These are phyloP conservation scores for Drosophila vallismaia DNA, from an alignment of 2,888 invertebrate species.

Conservation along the genomic window DNA sequence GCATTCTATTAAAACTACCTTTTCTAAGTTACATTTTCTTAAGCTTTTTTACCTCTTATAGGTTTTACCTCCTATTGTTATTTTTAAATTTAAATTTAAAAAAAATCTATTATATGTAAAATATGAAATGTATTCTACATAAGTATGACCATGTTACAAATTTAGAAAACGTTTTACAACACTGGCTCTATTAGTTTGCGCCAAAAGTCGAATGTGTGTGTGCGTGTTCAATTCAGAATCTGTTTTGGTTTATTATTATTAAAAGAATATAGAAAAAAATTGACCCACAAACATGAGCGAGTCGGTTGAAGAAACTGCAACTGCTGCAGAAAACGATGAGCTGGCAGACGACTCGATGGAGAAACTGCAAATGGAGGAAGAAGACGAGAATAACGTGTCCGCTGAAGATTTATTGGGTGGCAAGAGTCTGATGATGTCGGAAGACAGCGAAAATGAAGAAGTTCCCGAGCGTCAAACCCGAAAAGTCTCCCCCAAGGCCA, in stretches of 20 bases:
- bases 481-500: constrained; percentile 30
- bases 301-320: constrained; percentile 59
- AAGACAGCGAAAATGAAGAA: constrained; percentile 73
- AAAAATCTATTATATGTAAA: not conserved
- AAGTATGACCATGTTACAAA: constrained; percentile 9
- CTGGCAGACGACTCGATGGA: constrained; percentile 63
- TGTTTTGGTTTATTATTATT: constrained; percentile 33
- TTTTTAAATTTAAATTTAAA: not conserved
- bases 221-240: constrained; percentile 24
- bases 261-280: constrained; percentile 13
- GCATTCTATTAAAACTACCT: too few species aligned
- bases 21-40: too few species aligned
- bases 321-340: constrained; percentile 60
- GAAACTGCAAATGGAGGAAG: constrained; percentile 55
- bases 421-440: constrained; percentile 77
- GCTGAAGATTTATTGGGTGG: constrained; percentile 77
- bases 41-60: too few species aligned
- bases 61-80: too few species aligned
- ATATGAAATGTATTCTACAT: not conserved
- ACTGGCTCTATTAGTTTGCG: constrained; percentile 52
- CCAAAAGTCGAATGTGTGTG: constrained; percentile 56
- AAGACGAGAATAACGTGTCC: constrained; percentile 68
- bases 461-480: constrained; percentile 13
- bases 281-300: constrained; percentile 71
- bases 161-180: constrained; percentile 14